Conservation (phyloP, 2,888 invertebrate species). For the Drosophila multiciliata region DNA sequence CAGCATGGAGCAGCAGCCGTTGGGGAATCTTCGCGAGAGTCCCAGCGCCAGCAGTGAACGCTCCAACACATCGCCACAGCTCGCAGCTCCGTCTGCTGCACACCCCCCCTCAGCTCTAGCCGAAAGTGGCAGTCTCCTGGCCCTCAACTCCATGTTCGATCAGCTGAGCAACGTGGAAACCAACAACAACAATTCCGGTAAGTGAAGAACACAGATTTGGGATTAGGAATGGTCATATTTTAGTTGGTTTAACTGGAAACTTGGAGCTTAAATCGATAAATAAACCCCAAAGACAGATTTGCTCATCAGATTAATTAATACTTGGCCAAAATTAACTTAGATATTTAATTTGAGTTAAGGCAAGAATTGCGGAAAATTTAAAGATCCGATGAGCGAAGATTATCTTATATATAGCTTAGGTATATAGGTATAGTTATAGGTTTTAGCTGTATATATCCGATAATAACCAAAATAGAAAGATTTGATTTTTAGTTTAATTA, state of each 20-base stretch:
- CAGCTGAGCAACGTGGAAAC: slow-evolving; percentile 84
- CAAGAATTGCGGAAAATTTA: neutral
- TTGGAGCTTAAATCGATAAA: neutral
- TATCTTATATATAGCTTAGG: too few species aligned
- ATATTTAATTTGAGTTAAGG: neutral
- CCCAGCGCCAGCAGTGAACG: slow-evolving; percentile 90
- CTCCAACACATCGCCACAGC: slow-evolving; percentile 89
- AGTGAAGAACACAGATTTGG: neutral
- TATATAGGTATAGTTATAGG: too few species aligned
- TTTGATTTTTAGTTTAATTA: too few species aligned
- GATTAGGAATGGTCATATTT: neutral
- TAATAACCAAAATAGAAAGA: too few species aligned
- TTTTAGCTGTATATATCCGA: too few species aligned
- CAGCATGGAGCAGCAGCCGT: slow-evolving; percentile 60
- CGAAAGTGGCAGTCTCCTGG: slow-evolving; percentile 87
- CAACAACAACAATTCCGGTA: slow-evolving; percentile 55
- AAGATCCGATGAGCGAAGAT: neutral
- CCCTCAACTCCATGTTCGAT: slow-evolving; percentile 95
- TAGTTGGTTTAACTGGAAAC: neutral
- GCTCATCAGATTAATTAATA: neutral
- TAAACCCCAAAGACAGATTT: too few species aligned
- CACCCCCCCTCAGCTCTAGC: slow-evolving; percentile 80
- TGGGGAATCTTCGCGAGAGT: slow-evolving; percentile 85
- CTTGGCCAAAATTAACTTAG: neutral
- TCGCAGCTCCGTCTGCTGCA: slow-evolving; percentile 53